These are phyloP conservation scores for Labia minor DNA, from an alignment of 2,888 invertebrate species.

Conservation along the genomic window DNA sequence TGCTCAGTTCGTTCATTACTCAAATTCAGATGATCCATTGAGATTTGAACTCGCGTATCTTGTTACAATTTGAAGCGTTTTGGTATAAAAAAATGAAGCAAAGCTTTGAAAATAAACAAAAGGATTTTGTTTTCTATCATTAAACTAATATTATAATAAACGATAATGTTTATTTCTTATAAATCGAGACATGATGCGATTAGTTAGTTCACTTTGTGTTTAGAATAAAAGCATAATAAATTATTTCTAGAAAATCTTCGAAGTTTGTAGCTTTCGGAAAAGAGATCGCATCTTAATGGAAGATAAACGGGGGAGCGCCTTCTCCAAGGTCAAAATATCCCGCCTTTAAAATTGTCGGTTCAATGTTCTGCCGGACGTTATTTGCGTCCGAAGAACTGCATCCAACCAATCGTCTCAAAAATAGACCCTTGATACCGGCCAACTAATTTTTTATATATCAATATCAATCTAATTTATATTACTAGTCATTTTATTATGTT, in stretches of 20 bases:
- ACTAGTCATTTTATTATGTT: no score
- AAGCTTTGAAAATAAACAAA: neutral
- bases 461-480: no score
- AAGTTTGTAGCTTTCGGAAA: neutral
- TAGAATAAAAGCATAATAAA: conserved; percentile 2
- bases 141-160: conserved; percentile 1
- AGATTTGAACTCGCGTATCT: no score
- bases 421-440: no score
- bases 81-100: neutral
- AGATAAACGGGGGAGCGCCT: neutral
- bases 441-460: no score
- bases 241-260: neutral
- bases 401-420: no score
- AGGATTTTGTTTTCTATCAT: neutral
- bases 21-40: no score
- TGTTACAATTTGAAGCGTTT: neutral
- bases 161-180: conserved; percentile 7
- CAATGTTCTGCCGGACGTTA: neutral
- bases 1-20: no score
- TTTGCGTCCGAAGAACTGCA: neutral
- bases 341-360: neutral
- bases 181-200: neutral
- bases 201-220: neutral
- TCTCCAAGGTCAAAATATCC: neutral
- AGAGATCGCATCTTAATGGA: neutral